These are phyloP conservation scores for Festucalex cinctus DNA, from an alignment of 2,113 vertebrate species.

Conservation along the genomic window DNA sequence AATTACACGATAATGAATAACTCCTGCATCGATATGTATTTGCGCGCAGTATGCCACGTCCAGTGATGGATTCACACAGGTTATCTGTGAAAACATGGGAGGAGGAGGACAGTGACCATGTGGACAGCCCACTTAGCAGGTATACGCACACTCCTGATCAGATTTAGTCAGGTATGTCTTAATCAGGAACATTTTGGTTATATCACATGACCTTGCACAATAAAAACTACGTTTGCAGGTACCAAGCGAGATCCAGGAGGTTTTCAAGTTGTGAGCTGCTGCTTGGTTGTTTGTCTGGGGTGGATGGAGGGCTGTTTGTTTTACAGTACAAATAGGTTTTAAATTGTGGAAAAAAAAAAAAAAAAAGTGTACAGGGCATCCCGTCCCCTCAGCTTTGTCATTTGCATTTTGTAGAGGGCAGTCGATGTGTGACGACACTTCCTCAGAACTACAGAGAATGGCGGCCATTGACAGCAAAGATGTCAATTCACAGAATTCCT, in stretches of 20 bases:
- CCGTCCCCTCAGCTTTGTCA: background rate
- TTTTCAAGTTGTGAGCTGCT: too few species aligned
- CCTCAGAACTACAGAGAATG: conserved; percentile 79
- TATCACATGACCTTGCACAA: too few species aligned
- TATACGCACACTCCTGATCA: conserved; percentile 32
- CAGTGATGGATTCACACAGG: conserved; percentile 61
- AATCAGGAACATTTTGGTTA: background rate
- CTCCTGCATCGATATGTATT: background rate
- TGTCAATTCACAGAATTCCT: conserved; percentile 58
- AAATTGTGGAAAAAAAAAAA: background rate
- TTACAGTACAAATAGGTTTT: background rate
- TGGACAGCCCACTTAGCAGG: conserved; percentile 71
- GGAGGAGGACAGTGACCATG: conserved; percentile 68
- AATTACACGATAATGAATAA: background rate
- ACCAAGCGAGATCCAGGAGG: too few species aligned
- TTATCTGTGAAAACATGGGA: conserved; percentile 67
- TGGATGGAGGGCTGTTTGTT: too few species aligned
- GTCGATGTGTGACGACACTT: conserved; percentile 73
- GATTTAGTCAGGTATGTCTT: background rate
- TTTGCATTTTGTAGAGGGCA: conserved; percentile 62
- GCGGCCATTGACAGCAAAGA: conserved; percentile 59
- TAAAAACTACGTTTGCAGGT: too few species aligned
- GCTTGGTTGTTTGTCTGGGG: too few species aligned
- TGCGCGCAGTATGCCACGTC: conserved; percentile 72
- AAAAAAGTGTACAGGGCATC: too few species aligned